Evolutionary conservation across 1,140 invertebrate genomes (phyloP).

Genomic region (Temnothorax longispinosus): DNA sequence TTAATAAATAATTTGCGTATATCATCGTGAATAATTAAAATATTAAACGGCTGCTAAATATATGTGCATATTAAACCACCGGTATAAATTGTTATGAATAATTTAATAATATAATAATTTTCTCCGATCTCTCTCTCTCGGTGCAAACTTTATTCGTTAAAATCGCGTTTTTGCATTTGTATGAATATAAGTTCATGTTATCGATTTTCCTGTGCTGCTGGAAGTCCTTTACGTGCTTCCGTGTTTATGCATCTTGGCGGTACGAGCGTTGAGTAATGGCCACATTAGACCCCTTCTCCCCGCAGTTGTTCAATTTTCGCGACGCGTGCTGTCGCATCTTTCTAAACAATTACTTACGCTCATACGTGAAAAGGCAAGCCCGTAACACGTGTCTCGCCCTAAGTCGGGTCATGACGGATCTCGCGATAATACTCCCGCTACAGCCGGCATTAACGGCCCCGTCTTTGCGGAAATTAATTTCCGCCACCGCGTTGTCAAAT

Average conservation of each 20-base stretch:
- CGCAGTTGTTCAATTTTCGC: slow-evolving; percentile 48
- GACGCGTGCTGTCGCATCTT: slow-evolving; percentile 42
- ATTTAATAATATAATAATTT: slow-evolving; percentile 27
- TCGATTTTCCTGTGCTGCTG: neutral
- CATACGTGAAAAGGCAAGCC: slow-evolving; percentile 30
- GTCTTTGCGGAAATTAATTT: slow-evolving; percentile 68
- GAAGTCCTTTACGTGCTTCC: neutral
- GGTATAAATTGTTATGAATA: slow-evolving; percentile 5
- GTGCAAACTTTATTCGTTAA: neutral
- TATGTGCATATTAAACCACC: slow-evolving; percentile 7
- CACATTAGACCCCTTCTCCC: slow-evolving; percentile 3
- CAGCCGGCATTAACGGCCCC: slow-evolving; percentile 19
- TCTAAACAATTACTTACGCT: slow-evolving; percentile 43
- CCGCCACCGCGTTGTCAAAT: slow-evolving; percentile 60
- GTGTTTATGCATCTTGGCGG: neutral
- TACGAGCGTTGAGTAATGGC: slow-evolving; percentile 28
- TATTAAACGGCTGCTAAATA: neutral
- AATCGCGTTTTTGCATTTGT: neutral
- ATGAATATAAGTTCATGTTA: slow-evolving; percentile 1
- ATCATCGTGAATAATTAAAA: slow-evolving; percentile 8
- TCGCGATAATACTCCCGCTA: slow-evolving; percentile 46
- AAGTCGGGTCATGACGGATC: slow-evolving; percentile 41
- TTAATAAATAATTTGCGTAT: slow-evolving; percentile 24
- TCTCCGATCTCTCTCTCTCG: neutral
- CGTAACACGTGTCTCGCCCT: neutral